Percentiles rank a stretch among this genome's conserved stretches.
phyloP scores from a whole-genome alignment of 2,797 vertebrate genomes.

The Hephaestus fuliginosus region DNA sequence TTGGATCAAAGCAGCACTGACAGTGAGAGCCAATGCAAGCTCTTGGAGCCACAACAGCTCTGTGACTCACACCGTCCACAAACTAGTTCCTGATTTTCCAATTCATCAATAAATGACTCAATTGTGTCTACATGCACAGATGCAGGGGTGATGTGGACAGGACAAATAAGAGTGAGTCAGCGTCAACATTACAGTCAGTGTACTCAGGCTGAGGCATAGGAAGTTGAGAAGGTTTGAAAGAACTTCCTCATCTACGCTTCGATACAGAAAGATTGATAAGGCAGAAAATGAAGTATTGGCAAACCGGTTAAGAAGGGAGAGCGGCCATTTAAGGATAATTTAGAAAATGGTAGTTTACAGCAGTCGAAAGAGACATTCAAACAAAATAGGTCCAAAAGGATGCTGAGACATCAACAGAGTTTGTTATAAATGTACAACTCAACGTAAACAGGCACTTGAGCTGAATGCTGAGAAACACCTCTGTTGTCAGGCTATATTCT shows the following conservation, averaged over 20 bases:
- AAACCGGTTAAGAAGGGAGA: constrained; percentile 43
- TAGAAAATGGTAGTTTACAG: constrained; percentile 59
- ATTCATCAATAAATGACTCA: constrained; percentile 52
- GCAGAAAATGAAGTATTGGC: constrained; percentile 61
- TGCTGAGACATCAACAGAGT: constrained; percentile 43
- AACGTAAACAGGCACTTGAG: constrained; percentile 81
- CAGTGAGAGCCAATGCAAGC: constrained; percentile 43
- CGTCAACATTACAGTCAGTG: constrained; percentile 10
- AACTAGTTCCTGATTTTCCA: constrained; percentile 52
- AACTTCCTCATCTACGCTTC: constrained; percentile 2
- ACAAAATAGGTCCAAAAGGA: constrained; percentile 68
- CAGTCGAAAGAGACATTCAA: constrained; percentile 64
- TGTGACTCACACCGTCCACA: constrained; percentile 48
- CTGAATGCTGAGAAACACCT: constrained; percentile 61
- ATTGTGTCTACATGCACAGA: constrained; percentile 40
- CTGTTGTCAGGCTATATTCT: constrained; percentile 37
- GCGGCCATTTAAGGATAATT: constrained; percentile 41
- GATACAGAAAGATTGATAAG: constrained; percentile 59
- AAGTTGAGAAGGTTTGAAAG: constrained; percentile 6
- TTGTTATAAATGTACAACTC: constrained; percentile 43
- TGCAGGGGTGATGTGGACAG: background rate
- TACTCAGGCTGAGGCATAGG: constrained; percentile 39
- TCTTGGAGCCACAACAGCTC: constrained; percentile 50
- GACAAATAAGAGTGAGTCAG: constrained; percentile 28
- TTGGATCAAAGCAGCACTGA: constrained; percentile 53